These are phyloP conservation scores for Drosophila sechellia DNA, from an alignment of 1,140 invertebrate genomes.

Conservation along the genomic window DNA sequence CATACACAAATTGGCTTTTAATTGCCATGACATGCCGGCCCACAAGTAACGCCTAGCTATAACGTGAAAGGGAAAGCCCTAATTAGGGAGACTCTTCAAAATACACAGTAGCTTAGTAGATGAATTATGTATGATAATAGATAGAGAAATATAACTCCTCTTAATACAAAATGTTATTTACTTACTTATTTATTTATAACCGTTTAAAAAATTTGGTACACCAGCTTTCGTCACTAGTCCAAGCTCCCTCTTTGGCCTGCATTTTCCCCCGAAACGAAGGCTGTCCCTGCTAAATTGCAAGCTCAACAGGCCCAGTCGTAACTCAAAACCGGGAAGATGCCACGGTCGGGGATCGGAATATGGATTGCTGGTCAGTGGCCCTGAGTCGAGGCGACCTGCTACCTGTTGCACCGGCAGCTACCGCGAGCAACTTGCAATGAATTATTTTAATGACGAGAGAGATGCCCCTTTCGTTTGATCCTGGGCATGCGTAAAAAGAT, in stretches of 20 bases:
- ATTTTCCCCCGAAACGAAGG: not conserved
- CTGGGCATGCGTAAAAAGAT: slow-evolving; percentile 66
- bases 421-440: slow-evolving; percentile 59
- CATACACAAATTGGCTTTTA: slow-evolving; percentile 65
- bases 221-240: not conserved
- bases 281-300: slow-evolving; percentile 41
- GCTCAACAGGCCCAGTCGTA: slow-evolving; percentile 43
- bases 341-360: slow-evolving; percentile 16
- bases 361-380: slow-evolving; percentile 54
- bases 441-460: slow-evolving; percentile 80
- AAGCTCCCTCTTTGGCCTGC: not conserved
- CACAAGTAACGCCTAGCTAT: slow-evolving; percentile 19
- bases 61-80: slow-evolving; percentile 55
- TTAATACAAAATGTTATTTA: too few species aligned
- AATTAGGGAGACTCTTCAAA: slow-evolving; percentile 3
- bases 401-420: slow-evolving; percentile 69
- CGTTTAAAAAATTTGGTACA: not conserved
- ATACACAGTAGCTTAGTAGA: too few species aligned
- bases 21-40: slow-evolving; percentile 66
- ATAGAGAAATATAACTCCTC: too few species aligned
- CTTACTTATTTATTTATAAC: not conserved
- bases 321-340: slow-evolving; percentile 58
- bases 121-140: too few species aligned
- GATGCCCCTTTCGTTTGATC: slow-evolving; percentile 33
- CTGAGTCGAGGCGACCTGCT: slow-evolving; percentile 39